Evolutionary conservation across 2,888 invertebrate species (phyloP).

Genomic region (Marasmarcha lunaedactyla): DNA sequence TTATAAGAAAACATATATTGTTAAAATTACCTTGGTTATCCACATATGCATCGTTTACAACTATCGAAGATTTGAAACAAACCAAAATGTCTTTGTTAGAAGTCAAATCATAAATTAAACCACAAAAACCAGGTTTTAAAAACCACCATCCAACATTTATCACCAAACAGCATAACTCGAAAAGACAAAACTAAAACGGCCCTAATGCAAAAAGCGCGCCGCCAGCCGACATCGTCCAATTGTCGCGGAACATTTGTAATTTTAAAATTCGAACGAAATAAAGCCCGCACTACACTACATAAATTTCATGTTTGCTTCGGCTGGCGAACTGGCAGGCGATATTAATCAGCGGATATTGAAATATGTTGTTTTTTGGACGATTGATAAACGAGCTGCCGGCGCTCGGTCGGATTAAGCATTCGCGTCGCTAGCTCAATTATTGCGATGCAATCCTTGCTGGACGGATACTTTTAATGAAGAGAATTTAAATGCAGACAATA

Average conservation of each 20-base stretch:
- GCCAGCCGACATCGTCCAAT: conserved; percentile 24
- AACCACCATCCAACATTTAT: no score
- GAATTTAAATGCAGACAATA: no score
- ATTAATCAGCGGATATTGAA: conserved; percentile 71
- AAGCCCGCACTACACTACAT: conserved; percentile 64
- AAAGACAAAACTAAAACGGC: neutral
- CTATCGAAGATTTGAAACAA: no score
- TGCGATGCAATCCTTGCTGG: conserved; percentile 15
- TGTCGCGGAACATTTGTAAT: conserved; percentile 59
- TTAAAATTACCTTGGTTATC: no score
- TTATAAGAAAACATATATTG: no score
- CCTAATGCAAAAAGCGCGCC: neutral
- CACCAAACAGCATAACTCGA: neutral
- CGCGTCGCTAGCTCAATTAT: conserved; percentile 54
- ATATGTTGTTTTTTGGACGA: conserved; percentile 68
- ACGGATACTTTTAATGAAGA: conserved; percentile 5
- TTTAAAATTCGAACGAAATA: conserved; percentile 68
- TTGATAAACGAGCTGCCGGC: conserved; percentile 61
- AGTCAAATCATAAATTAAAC: no score
- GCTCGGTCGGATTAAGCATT: conserved; percentile 56
- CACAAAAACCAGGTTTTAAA: no score
- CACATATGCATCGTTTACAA: no score
- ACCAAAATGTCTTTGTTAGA: no score
- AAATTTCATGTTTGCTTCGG: conserved; percentile 66
- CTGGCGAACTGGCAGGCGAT: conserved; percentile 65